Evolutionary conservation across 2,797 vertebrate genomes (phyloP), one percentile per base, ranked within the genome.

Genomic region (Siniperca scherzeri): DNA sequence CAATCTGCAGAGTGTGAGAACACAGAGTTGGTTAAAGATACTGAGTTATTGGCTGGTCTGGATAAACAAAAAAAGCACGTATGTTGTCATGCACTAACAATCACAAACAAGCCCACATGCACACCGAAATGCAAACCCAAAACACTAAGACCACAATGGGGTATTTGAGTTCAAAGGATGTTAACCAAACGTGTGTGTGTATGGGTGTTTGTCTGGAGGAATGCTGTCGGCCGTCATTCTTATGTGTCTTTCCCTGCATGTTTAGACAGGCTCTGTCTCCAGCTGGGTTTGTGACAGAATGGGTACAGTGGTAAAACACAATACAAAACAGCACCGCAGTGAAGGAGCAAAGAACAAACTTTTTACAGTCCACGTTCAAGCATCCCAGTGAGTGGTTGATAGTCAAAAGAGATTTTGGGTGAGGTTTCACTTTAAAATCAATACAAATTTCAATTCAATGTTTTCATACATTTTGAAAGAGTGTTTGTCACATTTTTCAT

Each of bases 251-350:
- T 65, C 74, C 46, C 64, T 44, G 89, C 91, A 19, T 91, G 93
- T 90, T 84, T 60, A 62, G 93, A 90, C 94, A 89, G 69, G 90
- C 87, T 88, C 57, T 17, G 66, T 78, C 91, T 90, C 88, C 88
- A 84, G 84, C 89, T 88, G 84, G 42, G 87, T 67, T 66, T 60
- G 88, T 92, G 91, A 93, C 93, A 91, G 91, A 94, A 93, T 90
- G 91, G 78, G 93, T 86, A 86, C 91, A 91, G 81, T 88, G 68
- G 83, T 73, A 89, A 71, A 82, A 80, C 66, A 68, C 12, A 64
- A 78, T 50, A 84, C 27, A 74, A 82, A 75, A 65, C 79, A 70
- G 38, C 14, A 19, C 1, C 2, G 3, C 77, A 76, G 61, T 14
- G 40, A 59, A n/a, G 38, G 14, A 68, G 44, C 55, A 50, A 71